These are phyloP conservation scores for Drosophila bunnanda DNA, from an alignment of 2,888 invertebrate species.

Conservation along the genomic window DNA sequence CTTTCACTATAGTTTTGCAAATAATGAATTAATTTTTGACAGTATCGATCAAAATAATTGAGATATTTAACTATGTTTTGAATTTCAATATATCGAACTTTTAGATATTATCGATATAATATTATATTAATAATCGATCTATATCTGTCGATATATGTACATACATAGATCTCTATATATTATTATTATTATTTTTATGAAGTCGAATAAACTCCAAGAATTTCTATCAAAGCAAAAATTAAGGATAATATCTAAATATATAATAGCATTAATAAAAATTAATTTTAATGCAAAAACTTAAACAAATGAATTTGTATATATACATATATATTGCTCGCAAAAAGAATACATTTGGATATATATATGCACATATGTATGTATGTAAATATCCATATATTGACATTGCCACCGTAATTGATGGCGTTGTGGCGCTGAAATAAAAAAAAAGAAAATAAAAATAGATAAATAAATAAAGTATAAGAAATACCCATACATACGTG, in stretches of 20 bases:
- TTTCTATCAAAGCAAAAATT: too few relatives aligned
- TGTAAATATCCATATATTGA: neutral
- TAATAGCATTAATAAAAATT: neutral
- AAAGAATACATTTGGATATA: neutral
- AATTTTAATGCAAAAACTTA: neutral
- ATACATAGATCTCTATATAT: too few relatives aligned
- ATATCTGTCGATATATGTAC: too few relatives aligned
- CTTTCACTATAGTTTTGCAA: too few relatives aligned
- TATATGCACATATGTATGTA: neutral
- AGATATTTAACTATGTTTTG: too few relatives aligned
- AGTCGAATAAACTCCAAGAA: too few relatives aligned
- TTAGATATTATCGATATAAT: too few relatives aligned
- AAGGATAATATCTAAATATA: too few relatives aligned
- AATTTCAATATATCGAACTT: too few relatives aligned
- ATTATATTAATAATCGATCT: too few relatives aligned
- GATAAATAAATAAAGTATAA: slow-evolving; percentile 12
- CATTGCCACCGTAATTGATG: slow-evolving; percentile 11
- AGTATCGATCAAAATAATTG: too few relatives aligned
- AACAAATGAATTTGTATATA: neutral
- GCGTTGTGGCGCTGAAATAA: slow-evolving; percentile 8
- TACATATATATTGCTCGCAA: neutral
- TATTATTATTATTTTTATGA: neutral
- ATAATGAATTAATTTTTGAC: too few relatives aligned
- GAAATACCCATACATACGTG: slow-evolving; percentile 13
- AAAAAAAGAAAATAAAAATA: neutral